Evolutionary conservation across 2,888 invertebrate species (phyloP).

Genomic region (Cephalotes varians): DNA sequence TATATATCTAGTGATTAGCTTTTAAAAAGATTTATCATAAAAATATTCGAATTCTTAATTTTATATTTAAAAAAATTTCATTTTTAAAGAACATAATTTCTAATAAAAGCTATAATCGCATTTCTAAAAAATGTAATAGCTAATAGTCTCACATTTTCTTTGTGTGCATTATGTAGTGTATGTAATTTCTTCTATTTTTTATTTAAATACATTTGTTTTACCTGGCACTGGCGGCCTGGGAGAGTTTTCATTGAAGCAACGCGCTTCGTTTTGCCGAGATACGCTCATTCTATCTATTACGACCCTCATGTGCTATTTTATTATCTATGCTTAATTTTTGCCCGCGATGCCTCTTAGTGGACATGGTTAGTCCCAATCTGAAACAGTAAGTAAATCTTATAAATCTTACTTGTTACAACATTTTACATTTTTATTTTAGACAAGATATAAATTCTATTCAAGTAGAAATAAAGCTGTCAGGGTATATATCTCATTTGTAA

Average conservation of each 20-base stretch:
- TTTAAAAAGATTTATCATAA: background rate
- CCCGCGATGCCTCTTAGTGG: slow-evolving; percentile 84
- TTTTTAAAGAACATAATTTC: background rate
- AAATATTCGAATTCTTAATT: background rate
- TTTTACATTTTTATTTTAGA: background rate
- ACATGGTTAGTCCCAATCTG: slow-evolving; percentile 85
- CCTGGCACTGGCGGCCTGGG: slow-evolving; percentile 95
- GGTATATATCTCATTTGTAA: background rate
- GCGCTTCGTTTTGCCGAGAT: slow-evolving; percentile 84
- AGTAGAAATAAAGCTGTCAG: background rate
- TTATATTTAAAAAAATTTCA: background rate
- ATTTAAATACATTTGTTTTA: slow-evolving; percentile 83
- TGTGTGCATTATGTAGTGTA: background rate
- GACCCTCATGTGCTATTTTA: slow-evolving; percentile 83
- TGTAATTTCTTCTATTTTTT: background rate
- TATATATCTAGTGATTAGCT: background rate
- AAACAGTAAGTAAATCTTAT: slow-evolving; percentile 66
- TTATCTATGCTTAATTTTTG: slow-evolving; percentile 84
- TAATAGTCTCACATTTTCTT: background rate
- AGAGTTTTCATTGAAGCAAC: slow-evolving; percentile 88
- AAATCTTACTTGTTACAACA: background rate
- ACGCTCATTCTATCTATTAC: slow-evolving; percentile 85
- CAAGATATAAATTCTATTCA: background rate
- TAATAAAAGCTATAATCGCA: background rate
- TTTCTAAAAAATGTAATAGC: background rate